phyloP scores from a whole-genome alignment of 2,797 vertebrate genomes.

The Paratrypauchen microcephalus region DNA sequence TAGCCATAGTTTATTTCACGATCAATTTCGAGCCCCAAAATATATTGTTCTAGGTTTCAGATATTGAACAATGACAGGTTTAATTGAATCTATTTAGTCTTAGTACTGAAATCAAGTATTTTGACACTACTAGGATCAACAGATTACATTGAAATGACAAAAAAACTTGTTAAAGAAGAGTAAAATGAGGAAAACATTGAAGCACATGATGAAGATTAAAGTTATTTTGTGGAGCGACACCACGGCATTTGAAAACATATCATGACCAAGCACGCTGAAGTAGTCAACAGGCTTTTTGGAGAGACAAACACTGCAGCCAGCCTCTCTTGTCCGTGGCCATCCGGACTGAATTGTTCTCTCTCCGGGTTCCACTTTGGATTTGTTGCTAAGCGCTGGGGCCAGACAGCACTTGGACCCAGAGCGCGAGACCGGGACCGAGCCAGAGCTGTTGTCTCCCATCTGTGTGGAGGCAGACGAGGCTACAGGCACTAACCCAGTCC shows the following conservation, averaged over 20 bases:
- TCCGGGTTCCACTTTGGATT: constrained; percentile 70
- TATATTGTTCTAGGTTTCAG: no score
- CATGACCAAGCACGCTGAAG: constrained; percentile 21
- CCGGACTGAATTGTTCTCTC: constrained; percentile 59
- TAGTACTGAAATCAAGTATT: no score
- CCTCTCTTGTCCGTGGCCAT: constrained; percentile 44
- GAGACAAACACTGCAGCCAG: constrained; percentile 40
- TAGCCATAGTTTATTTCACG: no score
- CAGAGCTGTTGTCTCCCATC: constrained; percentile 67
- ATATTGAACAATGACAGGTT: no score
- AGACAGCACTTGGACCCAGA: constrained; percentile 61
- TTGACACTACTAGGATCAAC: no score
- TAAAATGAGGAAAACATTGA: no score
- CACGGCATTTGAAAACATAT: background rate
- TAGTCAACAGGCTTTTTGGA: constrained; percentile 45
- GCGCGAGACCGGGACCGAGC: constrained; percentile 39
- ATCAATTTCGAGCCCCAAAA: no score
- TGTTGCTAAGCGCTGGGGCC: constrained; percentile 61
- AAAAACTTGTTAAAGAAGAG: no score
- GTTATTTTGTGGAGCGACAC: no score
- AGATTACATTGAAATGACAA: no score
- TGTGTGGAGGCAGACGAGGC: constrained; percentile 49
- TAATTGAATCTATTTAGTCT: no score
- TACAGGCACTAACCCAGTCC: constrained; percentile 30
- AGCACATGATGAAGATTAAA: no score